These are phyloP conservation scores for Falco novaeseelandiae DNA, from an alignment of 2,797 vertebrate genomes.

Conservation along the genomic window DNA sequence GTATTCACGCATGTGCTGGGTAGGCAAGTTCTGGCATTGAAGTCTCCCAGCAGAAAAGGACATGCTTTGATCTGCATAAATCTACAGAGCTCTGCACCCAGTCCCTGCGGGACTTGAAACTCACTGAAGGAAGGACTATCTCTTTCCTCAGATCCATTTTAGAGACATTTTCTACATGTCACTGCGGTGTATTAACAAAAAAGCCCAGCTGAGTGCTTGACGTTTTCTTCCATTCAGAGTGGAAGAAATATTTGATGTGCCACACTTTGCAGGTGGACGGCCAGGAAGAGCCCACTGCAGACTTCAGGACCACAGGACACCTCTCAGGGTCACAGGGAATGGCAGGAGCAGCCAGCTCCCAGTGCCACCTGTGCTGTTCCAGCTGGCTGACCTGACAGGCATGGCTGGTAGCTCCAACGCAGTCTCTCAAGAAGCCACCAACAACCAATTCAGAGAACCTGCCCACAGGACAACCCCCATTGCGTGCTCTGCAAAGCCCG, in stretches of 20 bases:
- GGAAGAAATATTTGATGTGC: not conserved
- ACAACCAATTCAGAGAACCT: not conserved
- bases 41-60: not conserved
- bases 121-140: not conserved
- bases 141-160: not conserved
- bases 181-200: not conserved
- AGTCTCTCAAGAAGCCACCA: not conserved
- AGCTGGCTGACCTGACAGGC: not conserved
- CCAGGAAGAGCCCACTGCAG: not conserved
- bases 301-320: not conserved
- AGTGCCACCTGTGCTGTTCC: not conserved
- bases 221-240: not conserved
- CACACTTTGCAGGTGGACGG: not conserved
- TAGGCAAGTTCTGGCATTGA: not conserved
- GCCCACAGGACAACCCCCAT: fast-evolving
- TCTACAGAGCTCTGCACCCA: not conserved
- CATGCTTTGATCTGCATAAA: not conserved
- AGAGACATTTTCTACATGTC: not conserved
- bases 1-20: not conserved
- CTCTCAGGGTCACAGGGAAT: not conserved
- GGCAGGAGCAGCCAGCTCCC: not conserved
- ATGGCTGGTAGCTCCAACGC: not conserved
- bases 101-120: not conserved
- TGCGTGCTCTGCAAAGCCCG: fast-evolving
- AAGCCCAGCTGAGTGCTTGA: not conserved